Base-by-base conservation (phyloP, 2,888 invertebrate genomes). In the Agrotis segetum region DNA sequence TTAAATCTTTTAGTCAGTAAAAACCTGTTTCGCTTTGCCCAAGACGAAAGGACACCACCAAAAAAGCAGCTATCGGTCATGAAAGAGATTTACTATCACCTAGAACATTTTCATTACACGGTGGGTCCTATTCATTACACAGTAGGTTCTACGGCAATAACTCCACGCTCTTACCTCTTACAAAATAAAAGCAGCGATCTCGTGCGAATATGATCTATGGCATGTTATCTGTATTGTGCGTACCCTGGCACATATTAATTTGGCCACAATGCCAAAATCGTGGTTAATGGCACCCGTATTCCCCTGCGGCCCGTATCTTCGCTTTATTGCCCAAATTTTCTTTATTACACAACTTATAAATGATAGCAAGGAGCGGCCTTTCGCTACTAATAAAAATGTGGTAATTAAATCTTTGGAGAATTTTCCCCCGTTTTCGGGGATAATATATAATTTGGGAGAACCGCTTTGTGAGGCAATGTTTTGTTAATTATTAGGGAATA, bases 291-390 rank as follows among this genome's bases (percentile, higher is more conserved):
- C 83, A 69, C 69, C 71, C 79, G 67, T 82, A 74, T 83, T 87
- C 84, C 87, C 85, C 77, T 71, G 83, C 71, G 83, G 84, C 84
- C 85, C 85, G 84, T 88, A 88, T 89, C 88, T 88, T 83, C 79
- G 82, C 84, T 90, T 91, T 91, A 91, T 90, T 85, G 88, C 89
- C 82, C 79, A 89, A 91, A 91, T 91, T 91, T 90, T 90, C 91
- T 91, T 91, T 90, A 91, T 90, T 89, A 85, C 88, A 82, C 84
- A 90, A 90, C 89, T 90, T 90, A 89, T 90, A 89, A 90, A 89
- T 89, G 88, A 82, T 85, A 69, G 84, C 79, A n/a, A 71, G 66
- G 55, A 70, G 56, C 71, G 61, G 69, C 67, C 73, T 68, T 75
- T 69, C 61, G 67, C 47, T 71, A 66, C 71, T 78, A 71, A 81